Evolutionary conservation across 2,113 vertebrate genomes (phyloP).

Genomic region (Oncorhynchus tshawytscha): DNA sequence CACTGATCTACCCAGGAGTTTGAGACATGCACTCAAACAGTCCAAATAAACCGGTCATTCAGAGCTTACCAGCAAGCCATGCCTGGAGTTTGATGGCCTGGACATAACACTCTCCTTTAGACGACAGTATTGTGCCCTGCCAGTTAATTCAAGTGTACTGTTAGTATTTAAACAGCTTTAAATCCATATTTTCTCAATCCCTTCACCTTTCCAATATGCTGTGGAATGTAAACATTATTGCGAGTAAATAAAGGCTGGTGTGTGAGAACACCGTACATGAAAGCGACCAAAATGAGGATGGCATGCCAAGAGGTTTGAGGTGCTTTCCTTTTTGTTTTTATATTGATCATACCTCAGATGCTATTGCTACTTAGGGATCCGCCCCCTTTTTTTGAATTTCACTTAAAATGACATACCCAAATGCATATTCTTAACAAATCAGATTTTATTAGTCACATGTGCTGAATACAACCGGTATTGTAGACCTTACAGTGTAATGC

Average conservation of each 20-base stretch:
- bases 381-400: too few relatives aligned
- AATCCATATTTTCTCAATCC: not conserved
- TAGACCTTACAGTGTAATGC: too few relatives aligned
- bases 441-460: too few relatives aligned
- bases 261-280: not conserved
- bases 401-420: too few relatives aligned
- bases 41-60: slow-evolving; percentile 69
- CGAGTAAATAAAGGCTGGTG: not conserved
- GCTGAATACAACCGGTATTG: too few relatives aligned
- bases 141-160: slow-evolving; percentile 12
- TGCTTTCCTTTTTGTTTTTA: not conserved
- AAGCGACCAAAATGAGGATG: not conserved
- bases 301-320: too few relatives aligned
- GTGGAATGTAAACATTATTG: not conserved
- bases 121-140: slow-evolving; percentile 34
- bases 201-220: not conserved
- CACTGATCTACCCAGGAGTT: slow-evolving; percentile 52
- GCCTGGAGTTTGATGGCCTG: slow-evolving; percentile 18
- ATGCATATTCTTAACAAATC: too few relatives aligned
- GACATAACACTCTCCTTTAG: slow-evolving; percentile 36
- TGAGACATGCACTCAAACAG: slow-evolving; percentile 47
- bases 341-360: not conserved
- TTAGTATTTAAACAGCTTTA: not conserved
- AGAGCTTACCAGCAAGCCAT: slow-evolving; percentile 23
- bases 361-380: not conserved